Conservation (phyloP, 2,888 invertebrate species). For the Drosophila conformis region DNA sequence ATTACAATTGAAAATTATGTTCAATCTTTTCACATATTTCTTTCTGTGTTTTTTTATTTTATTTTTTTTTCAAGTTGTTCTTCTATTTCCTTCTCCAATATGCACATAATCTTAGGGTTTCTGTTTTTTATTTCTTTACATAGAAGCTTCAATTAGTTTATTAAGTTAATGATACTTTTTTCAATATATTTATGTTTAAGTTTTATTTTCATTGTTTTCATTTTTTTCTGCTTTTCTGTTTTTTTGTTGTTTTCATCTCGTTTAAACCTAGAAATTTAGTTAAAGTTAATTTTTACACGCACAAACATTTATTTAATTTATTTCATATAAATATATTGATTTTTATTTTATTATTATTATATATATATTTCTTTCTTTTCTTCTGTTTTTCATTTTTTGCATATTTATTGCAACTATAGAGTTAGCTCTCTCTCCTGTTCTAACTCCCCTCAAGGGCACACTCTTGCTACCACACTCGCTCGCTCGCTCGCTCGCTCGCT, state of each 20-base stretch:
- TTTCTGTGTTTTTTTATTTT: slow-evolving; percentile 37
- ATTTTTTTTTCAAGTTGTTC: slow-evolving; percentile 41
- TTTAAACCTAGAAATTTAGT: slow-evolving; percentile 77
- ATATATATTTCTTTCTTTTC: slow-evolving; percentile 21
- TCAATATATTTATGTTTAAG: slow-evolving; percentile 69
- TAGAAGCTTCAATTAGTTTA: slow-evolving; percentile 80
- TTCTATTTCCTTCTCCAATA: slow-evolving; percentile 49
- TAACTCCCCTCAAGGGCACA: slow-evolving; percentile 26
- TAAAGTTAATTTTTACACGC: slow-evolving; percentile 81
- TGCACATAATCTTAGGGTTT: slow-evolving; percentile 53
- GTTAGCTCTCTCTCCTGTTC: slow-evolving; percentile 47
- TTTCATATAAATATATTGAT: slow-evolving; percentile 74
- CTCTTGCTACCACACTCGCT: slow-evolving; percentile 32
- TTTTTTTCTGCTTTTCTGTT: slow-evolving; percentile 4
- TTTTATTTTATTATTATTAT: slow-evolving; percentile 37
- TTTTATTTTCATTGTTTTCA: slow-evolving; percentile 36
- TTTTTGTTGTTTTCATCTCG: slow-evolving; percentile 8
- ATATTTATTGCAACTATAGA: slow-evolving; percentile 54
- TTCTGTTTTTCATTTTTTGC: slow-evolving; percentile 32
- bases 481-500: slow-evolving; percentile 32
- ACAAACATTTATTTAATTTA: slow-evolving; percentile 80
- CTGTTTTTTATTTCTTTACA: slow-evolving; percentile 77
- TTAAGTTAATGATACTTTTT: slow-evolving; percentile 79
- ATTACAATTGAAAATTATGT: slow-evolving; percentile 84
- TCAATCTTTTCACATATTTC: slow-evolving; percentile 69